Evolutionary conservation across 2,113 vertebrate species (phyloP), one percentile per base, ranked within the genome.

Genomic region (Acinonyx jubatus): DNA sequence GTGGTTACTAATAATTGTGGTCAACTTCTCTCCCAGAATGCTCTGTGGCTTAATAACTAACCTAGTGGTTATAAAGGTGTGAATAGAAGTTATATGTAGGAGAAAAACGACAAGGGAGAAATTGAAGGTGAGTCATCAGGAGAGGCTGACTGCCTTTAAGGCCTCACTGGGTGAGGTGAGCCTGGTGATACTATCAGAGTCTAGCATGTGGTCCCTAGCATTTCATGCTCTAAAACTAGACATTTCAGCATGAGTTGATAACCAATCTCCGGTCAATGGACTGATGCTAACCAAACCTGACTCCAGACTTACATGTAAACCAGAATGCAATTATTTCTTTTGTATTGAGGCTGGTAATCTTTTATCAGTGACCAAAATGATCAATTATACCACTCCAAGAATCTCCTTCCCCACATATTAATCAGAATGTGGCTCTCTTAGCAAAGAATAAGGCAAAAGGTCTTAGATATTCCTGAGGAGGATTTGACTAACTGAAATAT

Each of bases 11-110:
- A 81, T 73, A 93, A 94, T 6, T 78, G 6, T 94, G 91, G 33
- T 68, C 71, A 66, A 21, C 25, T 94, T 89, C 27, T 93, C 31
- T 90, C 38, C 41, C 19, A 38, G 52, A 93, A 63, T 33, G 29
- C 21, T 90, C 19, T 73, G 36, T 69, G 52, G 52, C 11, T 91
- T 96, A 90, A 94, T 96, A 76, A 93, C 33, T 97, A 93, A 97
- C 73, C 38, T 45, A 45, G 19, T 45, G 31, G 3, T 81, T 71
- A 45, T 65, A 89, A 89, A 95, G 33, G 11, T 71, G 33, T 81
- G 19, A 31, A 57, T 48, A 50, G 52, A 76, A 79, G 41, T 88
- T 92, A 29, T 23, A 94, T 15, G 19, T 41, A 65, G 15, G 36
- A n/a, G 21, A 76, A 80, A 91, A 48, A 1, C 8, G 21, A 23